Evolutionary conservation across 2,797 vertebrate genomes (phyloP), one percentile per base, ranked within the genome.

Genomic region (Alexandromys oeconomus): DNA sequence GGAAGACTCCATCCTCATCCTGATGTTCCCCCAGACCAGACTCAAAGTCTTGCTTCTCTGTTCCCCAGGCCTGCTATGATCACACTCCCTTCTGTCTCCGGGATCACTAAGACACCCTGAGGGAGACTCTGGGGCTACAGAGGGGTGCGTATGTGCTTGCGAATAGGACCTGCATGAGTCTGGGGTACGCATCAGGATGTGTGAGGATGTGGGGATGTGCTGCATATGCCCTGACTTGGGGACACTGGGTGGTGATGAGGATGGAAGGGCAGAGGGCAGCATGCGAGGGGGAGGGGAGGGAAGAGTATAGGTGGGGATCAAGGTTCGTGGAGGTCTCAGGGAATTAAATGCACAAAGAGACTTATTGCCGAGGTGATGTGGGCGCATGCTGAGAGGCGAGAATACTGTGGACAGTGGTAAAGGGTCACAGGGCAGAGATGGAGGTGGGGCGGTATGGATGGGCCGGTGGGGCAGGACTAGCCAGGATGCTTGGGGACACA

Each of bases 401-500:
- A 29, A 5, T 23, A 31, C 29, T 78, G 11, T 31, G 51, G 54
- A 5, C 5, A 34, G 25, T 67, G 11, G 46, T 12, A 21, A 71
- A 12, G 76, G 80, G 69, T 69, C n/a, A 25, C 54, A 43, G 57
- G 46, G 19, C 17, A 40, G 31, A 15, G 34, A 10, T 25, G 37
- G 14, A n/a, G 79, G 69, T 25, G 29, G 43, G 77, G 21, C 2
- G 3, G 12, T 1, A 5, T 21, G 79, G 85, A 48, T 9, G 34
- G 63, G 89, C 71, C 27, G 1, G 23, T 4, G 2, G 81, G 61
- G 51, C 5, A 2, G 69, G 74, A 76, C 21, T 89, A 48, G 59
- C 57, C 74, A 89, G 87, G 69, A 73, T 54, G 61, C 78, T 51
- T 2, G 15, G 37, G 91, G 69, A 94, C 84, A 96, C 94, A 92